Base-by-base conservation (phyloP, 2,797 vertebrate species). In the Enteromius paludinosus region DNA sequence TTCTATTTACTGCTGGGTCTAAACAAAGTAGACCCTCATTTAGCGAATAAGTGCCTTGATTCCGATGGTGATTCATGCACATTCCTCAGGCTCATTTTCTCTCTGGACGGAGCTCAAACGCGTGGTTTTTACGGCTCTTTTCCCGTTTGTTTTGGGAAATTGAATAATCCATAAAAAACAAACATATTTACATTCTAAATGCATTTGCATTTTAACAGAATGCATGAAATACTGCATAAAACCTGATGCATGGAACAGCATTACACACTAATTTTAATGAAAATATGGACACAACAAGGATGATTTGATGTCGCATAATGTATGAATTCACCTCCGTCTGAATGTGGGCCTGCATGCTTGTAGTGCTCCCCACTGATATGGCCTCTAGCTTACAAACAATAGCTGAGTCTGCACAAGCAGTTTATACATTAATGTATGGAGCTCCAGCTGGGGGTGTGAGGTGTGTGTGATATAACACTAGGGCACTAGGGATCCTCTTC, bases 1-100 rank as follows among this genome's bases (percentile, higher is more conserved):
- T 88, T 92, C 93, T 85, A 86, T 87, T 86, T 86, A 88, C 80
- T 62, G 62, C 79, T 78, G 79, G 86, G 83, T 87, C 84, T 61
- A 85, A 84, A 85, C 83, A 87, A 87, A 88, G 84, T 85, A 87
- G 89, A 83, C 84, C 86, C 79, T 87, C 86, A 79, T 84, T 88
- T 85, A 88, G 79, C 73, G 76, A 87, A 86, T 85, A 84, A 83
- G 84, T 86, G 84, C 83, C 79, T 84, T 82, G 85, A 85, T 85
- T 85, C 76, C 62, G 79, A 64, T 77, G 79, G 82, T 75, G 85
- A 87, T 86, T 87, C 78, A 69, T 84, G 43, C 81, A 73, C 30
- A 25, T 73, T 74, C 77, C 78, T 79, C 78, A 56, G 84, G 83
- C 78, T 82, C 66, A 70, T 81, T 81, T 59, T 69, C 81, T 84